Evolutionary conservation across 2,113 vertebrate genomes (phyloP).

Genomic region (Pomatostomus ruficeps): DNA sequence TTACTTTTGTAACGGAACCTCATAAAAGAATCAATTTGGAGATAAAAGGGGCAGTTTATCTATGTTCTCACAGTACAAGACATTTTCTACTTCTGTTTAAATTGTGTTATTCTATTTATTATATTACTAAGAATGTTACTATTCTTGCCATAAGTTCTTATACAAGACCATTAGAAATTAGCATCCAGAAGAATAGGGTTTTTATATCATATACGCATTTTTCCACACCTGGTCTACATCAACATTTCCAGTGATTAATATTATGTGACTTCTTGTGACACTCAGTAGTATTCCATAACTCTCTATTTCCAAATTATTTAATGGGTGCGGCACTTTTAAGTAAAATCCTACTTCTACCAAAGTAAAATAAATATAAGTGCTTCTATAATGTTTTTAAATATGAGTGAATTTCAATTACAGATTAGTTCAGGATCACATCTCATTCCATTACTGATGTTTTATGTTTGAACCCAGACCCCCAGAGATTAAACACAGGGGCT

Average conservation of each 20-base stretch:
- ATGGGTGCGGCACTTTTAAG: neutral
- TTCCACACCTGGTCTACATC: neutral
- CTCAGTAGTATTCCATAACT: neutral
- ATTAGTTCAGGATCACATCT: neutral
- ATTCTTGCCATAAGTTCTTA: neutral
- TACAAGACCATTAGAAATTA: neutral
- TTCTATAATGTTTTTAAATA: neutral
- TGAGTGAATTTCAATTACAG: neutral
- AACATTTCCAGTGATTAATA: neutral
- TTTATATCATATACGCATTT: neutral
- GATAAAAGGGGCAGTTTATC: neutral
- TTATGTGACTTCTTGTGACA: neutral
- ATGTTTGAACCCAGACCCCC: neutral
- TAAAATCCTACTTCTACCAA: neutral
- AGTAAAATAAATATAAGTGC: neutral
- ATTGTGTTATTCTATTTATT: neutral
- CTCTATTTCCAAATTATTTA: neutral
- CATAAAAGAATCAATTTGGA: neutral
- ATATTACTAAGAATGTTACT: too few species aligned
- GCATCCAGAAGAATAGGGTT: neutral
- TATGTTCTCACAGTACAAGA: neutral
- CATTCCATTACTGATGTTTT: neutral
- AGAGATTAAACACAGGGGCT: neutral
- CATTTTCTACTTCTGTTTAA: neutral
- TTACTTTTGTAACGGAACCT: neutral